Evolutionary conservation across 2,113 vertebrate genomes (phyloP), one percentile per base, ranked within the genome.

Genomic region (Cyprinodon brontotheroides): DNA sequence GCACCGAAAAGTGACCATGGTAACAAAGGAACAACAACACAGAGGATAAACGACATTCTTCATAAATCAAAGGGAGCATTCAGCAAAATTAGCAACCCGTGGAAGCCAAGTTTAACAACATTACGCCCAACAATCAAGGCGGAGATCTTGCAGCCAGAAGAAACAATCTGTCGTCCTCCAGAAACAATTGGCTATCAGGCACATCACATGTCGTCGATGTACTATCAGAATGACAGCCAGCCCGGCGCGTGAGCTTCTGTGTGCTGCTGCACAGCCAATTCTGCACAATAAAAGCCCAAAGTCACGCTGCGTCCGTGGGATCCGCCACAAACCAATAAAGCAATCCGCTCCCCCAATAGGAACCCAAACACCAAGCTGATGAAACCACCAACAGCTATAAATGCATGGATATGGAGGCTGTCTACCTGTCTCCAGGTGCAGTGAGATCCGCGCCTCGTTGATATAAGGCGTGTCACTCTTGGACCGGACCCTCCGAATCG

Each of bases 401-500:
- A 57, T 57, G 50, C 20, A n/a, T n/a, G 8, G 50, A 9, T 61
- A 39, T 65, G 47, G 70, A 11, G 74, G 41, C 63, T 78, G 82
- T 68, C 93, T 95, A 98, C 97, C 97, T 96, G 97, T 95, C 82
- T 95, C 96, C 80, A 98, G 96, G 92, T 97, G 96, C 87, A 98
- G 93, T 75, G 97, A 97, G 92, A 99, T 96, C 90, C 97, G 93
- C 87, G 96, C 96, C 93, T 99, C 97, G n/a, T 94, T 95, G 84
- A 99, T 96, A 93, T 98, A 98, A 22, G 97, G 97, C 74, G 97
- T 98, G 94, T 99, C 97, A 85, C 97, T 99, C 94, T 98, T 98
- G 94, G 97, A 98, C 85, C 97, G 94, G 78, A 97, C 96, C 94
- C 97, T 96, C 77, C 96, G 89, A 92, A 98, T 97, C 94, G 97